Evolutionary conservation across 2,888 invertebrate genomes (phyloP).

Genomic region (Yponomeuta malinellus): DNA sequence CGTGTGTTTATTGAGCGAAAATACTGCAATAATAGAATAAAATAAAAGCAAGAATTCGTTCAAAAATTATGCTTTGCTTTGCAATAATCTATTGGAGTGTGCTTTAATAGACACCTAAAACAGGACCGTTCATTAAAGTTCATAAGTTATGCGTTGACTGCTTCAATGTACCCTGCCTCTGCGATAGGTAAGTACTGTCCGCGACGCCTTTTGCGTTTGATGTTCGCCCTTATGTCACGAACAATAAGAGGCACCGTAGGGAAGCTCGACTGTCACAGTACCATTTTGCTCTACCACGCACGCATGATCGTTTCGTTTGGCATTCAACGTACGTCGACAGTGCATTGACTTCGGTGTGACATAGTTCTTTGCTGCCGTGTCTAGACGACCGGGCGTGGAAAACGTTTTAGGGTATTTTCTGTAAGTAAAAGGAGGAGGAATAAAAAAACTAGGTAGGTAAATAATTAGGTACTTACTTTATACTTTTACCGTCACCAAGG

Average conservation of each 20-base stretch:
- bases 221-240: not conserved
- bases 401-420: not conserved
- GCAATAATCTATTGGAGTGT: no score
- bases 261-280: conserved; percentile 9
- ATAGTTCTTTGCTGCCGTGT: conserved; percentile 25
- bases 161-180: not conserved
- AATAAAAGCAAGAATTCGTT: no score
- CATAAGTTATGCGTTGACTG: not conserved
- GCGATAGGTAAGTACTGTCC: not conserved
- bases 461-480: no score
- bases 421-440: not conserved
- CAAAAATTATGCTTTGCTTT: no score
- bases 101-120: no score
- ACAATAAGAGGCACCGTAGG: not conserved
- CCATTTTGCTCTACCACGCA: conserved; percentile 1
- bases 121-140: not conserved
- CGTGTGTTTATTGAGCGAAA: no score
- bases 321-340: conserved; percentile 38
- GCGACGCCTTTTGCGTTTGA: not conserved
- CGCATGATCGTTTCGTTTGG: conserved; percentile 23
- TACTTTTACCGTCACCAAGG: no score
- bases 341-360: conserved; percentile 46
- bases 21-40: no score
- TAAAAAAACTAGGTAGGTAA: no score
- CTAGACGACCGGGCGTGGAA: not conserved